phyloP scores from a whole-genome alignment of 2,113 vertebrate genomes.

The Rhizomys pruinosus region DNA sequence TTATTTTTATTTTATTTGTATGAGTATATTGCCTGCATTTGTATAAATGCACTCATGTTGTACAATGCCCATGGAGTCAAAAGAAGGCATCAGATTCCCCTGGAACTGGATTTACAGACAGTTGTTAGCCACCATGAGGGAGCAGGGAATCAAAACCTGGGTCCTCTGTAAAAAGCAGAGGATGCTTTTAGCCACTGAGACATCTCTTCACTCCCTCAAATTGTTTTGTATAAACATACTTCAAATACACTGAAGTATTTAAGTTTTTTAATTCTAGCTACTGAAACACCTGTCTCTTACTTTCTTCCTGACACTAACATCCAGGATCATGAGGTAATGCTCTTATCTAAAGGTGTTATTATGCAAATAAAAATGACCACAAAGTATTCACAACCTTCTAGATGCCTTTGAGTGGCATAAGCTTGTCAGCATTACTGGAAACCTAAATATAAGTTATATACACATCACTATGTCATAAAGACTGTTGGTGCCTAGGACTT shows the following conservation, averaged over 20 bases:
- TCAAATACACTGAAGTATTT: background rate
- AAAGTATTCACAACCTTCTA: background rate
- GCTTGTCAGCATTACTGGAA: background rate
- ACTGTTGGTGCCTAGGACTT: background rate
- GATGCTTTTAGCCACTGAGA: too few relatives aligned
- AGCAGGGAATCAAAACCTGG: too few relatives aligned
- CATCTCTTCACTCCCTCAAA: too few relatives aligned
- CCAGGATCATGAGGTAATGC: background rate
- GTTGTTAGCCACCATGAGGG: too few relatives aligned
- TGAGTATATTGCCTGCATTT: too few relatives aligned
- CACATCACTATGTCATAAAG: background rate
- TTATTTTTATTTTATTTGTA: too few relatives aligned
- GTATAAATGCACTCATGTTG: too few relatives aligned
- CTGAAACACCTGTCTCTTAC: background rate
- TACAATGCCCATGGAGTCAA: too few relatives aligned
- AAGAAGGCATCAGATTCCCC: too few relatives aligned
- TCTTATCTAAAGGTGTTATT: conserved; percentile 18
- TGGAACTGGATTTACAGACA: too few relatives aligned
- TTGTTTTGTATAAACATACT: background rate
- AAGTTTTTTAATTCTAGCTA: background rate
- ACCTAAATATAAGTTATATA: background rate
- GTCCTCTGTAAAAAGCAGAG: too few relatives aligned
- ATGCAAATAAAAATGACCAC: background rate
- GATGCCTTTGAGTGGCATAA: background rate
- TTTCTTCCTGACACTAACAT: background rate